phyloP scores from a whole-genome alignment of 2,888 invertebrate genomes.

The Napeogenes inachia region DNA sequence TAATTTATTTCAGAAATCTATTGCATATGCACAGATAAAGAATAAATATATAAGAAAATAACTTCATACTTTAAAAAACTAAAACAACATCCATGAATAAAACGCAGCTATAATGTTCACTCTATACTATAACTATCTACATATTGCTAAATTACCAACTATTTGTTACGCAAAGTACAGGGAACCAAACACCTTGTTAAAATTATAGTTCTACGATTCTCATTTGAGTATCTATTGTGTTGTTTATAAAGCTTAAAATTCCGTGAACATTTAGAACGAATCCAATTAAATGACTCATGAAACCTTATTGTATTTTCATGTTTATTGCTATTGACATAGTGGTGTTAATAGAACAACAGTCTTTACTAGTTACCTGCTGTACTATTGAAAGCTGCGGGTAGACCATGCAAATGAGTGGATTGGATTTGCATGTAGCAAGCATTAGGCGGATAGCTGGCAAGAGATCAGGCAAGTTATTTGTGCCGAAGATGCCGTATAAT shows the following conservation, averaged over 20 bases:
- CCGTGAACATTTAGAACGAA: neutral
- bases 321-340: neutral
- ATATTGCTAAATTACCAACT: slow-evolving; percentile 6
- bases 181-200: slow-evolving; percentile 4
- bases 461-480: slow-evolving; percentile 26
- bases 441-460: slow-evolving; percentile 27
- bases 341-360: neutral
- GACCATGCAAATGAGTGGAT: slow-evolving; percentile 30
- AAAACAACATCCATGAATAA: neutral
- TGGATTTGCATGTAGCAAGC: slow-evolving; percentile 34
- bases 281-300: neutral
- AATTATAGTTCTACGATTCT: neutral
- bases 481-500: slow-evolving; percentile 13
- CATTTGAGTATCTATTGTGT: neutral
- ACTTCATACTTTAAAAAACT: neutral
- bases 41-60: neutral
- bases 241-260: neutral
- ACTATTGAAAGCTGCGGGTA: slow-evolving; percentile 11
- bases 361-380: slow-evolving; percentile 2
- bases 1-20: no score
- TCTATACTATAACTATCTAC: neutral
- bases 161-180: slow-evolving; percentile 5
- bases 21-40: neutral
- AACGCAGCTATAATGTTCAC: neutral
- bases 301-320: neutral